Evolutionary conservation across 2,113 vertebrate genomes (phyloP).

Genomic region (Capreolus pygargus): DNA sequence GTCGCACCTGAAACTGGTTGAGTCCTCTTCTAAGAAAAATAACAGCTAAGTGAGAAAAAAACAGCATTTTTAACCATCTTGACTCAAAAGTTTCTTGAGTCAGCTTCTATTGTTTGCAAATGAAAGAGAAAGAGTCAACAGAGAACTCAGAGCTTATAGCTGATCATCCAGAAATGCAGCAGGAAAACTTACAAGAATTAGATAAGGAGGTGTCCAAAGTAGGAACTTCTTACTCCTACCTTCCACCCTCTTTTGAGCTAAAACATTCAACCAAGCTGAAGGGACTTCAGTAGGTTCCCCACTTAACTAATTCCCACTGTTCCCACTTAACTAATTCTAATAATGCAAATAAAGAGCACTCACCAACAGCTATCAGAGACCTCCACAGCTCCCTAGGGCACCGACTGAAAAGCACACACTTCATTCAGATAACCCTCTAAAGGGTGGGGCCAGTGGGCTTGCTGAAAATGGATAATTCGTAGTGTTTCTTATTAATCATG

Average conservation of each 20-base stretch:
- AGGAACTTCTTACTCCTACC: neutral
- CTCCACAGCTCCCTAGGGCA: neutral
- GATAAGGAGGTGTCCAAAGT: neutral
- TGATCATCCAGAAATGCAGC: neutral
- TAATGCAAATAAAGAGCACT: neutral
- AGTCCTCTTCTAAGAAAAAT: neutral
- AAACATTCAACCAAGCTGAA: neutral
- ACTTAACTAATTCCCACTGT: neutral
- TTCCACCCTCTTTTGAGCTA: neutral
- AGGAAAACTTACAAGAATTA: neutral
- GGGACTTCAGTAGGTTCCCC: neutral
- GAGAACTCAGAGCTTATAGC: neutral
- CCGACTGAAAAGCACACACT: neutral
- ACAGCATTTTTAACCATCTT: neutral
- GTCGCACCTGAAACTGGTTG: neutral
- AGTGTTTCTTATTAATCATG: neutral
- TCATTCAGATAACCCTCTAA: neutral
- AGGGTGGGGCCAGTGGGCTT: neutral
- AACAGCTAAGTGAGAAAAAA: neutral
- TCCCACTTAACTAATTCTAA: neutral
- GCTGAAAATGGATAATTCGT: neutral
- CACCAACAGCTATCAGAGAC: neutral
- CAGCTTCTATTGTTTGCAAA: neutral
- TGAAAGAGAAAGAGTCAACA: neutral
- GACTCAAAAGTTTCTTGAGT: neutral